Base-by-base conservation (phyloP, 2,113 vertebrate genomes). In the Globicephala melas region DNA sequence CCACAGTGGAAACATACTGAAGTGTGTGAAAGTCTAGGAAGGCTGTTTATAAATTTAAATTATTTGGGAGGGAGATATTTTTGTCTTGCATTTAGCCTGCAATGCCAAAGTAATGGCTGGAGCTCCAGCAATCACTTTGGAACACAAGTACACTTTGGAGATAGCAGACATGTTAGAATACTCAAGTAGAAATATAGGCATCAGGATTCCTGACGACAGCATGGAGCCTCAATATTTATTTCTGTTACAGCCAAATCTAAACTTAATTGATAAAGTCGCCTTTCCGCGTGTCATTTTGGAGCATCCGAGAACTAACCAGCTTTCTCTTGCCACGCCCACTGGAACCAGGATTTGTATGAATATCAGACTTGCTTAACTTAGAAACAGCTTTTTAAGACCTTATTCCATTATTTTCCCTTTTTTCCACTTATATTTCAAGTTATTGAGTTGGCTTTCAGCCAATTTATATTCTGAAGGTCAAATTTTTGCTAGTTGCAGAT, bases 291-390 rank as follows among this genome's bases (percentile, higher is more conserved):
- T 86, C 10, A 71, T 92, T 94, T 95, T 41, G 17, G n/a, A 89
- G 20, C 12, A 8, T 25, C 68, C 26, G 25, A 73, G 38, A 92
- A 47, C 70, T 93, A 55, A 65, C 17, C 18, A 53, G 38, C n/a
- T 87, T 23, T 90, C 20, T 58, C 5, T 1, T 8, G 70, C 21
- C 6, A 62, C 0, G 60, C 2, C 11, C 11, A 58, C 23, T 36
- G 25, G 82, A 79, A 58, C 28, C 33, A 36, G 11, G 70, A 74
- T n/a, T 80, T 79, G 17, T 33, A 65, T 23, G 4, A 62, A 38
- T n/a, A 65, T 6, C 20, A 50, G 31, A 76, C 23, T 86, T 87
- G 25, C 63, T 88, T 93, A 92, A 95, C 44, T 94, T 94, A 93
- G 33, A 94, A 92, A 88, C 1, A 47, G 20, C 18, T 70, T 93